phyloP scores from a whole-genome alignment of 2,888 invertebrate species.

The Eurois occulta region DNA sequence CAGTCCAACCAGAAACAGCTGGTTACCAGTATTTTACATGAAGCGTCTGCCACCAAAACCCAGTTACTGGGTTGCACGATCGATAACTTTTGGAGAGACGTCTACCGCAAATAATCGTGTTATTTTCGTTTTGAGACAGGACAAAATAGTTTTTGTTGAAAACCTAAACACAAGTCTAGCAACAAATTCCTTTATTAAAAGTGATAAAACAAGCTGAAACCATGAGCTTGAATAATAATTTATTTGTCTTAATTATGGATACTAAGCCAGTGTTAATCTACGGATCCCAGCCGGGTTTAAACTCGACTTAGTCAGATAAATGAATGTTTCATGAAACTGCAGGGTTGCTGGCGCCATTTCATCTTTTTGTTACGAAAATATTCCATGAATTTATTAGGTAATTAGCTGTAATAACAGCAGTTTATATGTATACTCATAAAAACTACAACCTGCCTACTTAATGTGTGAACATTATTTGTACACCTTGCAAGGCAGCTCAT shows the following conservation, averaged over 20 bases:
- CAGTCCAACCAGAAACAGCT: background rate
- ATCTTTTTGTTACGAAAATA: too few relatives aligned
- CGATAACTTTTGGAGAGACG: too few relatives aligned
- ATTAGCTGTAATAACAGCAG: too few relatives aligned
- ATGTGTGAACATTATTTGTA: too few relatives aligned
- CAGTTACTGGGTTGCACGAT: too few relatives aligned
- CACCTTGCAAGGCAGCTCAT: too few relatives aligned
- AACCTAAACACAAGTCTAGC: constrained; percentile 2
- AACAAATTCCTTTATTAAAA: constrained; percentile 14
- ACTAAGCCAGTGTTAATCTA: constrained; percentile 62
- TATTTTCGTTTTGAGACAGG: too few relatives aligned
- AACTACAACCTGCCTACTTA: too few relatives aligned
- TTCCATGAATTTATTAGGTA: too few relatives aligned
- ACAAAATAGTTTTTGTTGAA: background rate
- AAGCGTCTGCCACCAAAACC: background rate
- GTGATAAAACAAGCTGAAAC: constrained; percentile 30
- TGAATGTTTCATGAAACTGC: constrained; percentile 62
- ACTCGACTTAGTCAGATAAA: constrained; percentile 57
- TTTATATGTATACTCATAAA: too few relatives aligned
- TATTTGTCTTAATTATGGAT: constrained; percentile 55
- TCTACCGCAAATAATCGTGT: too few relatives aligned
- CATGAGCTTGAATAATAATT: constrained; percentile 52
- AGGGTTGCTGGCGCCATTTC: constrained; percentile 35
- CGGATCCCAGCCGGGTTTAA: constrained; percentile 51
- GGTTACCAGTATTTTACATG: background rate